phyloP scores from a whole-genome alignment of 2,113 vertebrate species.

The Paradoxurus hermaphroditus region DNA sequence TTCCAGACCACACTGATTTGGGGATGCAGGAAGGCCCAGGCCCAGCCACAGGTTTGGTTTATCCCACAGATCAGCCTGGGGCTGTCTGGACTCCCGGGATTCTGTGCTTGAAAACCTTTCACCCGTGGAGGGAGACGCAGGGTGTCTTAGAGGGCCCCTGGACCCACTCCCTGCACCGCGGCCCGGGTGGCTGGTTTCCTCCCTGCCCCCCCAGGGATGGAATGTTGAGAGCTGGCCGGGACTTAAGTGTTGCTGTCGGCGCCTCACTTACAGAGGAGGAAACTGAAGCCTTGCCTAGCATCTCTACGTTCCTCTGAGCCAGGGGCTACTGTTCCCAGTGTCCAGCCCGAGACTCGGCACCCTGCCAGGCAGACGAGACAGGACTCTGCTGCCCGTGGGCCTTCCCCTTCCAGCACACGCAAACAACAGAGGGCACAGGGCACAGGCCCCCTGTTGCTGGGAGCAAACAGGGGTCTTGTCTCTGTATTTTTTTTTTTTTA shows the following conservation, averaged over 20 bases:
- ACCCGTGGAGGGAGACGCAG: neutral
- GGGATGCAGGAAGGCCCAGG: neutral
- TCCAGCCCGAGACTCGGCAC: fast-evolving
- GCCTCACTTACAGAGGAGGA: neutral
- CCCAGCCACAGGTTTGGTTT: neutral
- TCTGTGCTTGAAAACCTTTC: neutral
- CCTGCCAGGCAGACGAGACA: neutral
- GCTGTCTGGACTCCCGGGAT: neutral
- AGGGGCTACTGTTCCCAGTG: neutral
- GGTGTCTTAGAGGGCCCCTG: neutral
- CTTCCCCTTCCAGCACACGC: neutral
- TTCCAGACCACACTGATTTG: neutral
- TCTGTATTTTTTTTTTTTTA: too few species aligned
- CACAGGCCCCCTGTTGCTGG: fast-evolving
- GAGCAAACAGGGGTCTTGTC: neutral
- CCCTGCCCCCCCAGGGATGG: neutral
- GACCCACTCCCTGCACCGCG: neutral
- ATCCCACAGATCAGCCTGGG: too few species aligned
- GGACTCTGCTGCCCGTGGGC: fast-evolving
- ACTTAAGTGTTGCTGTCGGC: neutral
- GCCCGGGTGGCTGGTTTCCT: neutral
- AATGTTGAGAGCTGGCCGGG: neutral
- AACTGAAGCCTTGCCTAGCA: neutral
- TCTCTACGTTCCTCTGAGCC: neutral
- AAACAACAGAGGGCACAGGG: neutral